phyloP scores from a whole-genome alignment of 2,113 vertebrate genomes.

The Papio anubis region DNA sequence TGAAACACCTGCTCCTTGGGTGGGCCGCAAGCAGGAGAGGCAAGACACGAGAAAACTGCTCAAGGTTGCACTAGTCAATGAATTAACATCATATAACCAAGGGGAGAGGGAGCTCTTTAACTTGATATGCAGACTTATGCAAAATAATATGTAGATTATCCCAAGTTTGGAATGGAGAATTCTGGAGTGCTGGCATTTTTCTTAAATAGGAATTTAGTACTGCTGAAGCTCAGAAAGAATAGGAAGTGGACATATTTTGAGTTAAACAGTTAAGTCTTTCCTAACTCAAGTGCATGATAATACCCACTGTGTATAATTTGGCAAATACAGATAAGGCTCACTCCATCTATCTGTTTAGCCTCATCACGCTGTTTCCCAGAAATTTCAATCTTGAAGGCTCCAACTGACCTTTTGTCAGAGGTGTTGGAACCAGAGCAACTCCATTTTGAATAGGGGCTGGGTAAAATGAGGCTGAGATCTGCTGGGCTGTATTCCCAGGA shows the following conservation, averaged over 20 bases:
- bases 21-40: not conserved
- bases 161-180: constrained; percentile 14
- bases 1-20: not conserved
- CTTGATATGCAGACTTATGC: constrained; percentile 48
- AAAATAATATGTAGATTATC: constrained; percentile 59
- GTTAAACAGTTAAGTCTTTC: not conserved
- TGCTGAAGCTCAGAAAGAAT: not conserved
- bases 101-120: constrained; percentile 19
- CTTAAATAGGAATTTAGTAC: constrained; percentile 29
- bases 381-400: not conserved
- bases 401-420: not conserved
- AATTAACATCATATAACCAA: constrained; percentile 56
- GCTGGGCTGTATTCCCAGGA: too few species aligned
- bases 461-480: too few species aligned
- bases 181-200: constrained; percentile 36
- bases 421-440: too few species aligned
- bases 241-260: constrained; percentile 37
- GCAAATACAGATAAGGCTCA: not conserved
- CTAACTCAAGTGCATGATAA: not conserved
- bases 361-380: not conserved
- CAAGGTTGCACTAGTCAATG: constrained; percentile 27
- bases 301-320: not conserved
- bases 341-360: not conserved
- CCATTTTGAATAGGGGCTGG: too few species aligned
- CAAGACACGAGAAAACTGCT: not conserved